A percentile compares a stretch with the other conserved stretches of the same genome.
Evolutionary conservation across 1,140 invertebrate species (phyloP).

Genomic region (Druon quercuslanigerum): DNA sequence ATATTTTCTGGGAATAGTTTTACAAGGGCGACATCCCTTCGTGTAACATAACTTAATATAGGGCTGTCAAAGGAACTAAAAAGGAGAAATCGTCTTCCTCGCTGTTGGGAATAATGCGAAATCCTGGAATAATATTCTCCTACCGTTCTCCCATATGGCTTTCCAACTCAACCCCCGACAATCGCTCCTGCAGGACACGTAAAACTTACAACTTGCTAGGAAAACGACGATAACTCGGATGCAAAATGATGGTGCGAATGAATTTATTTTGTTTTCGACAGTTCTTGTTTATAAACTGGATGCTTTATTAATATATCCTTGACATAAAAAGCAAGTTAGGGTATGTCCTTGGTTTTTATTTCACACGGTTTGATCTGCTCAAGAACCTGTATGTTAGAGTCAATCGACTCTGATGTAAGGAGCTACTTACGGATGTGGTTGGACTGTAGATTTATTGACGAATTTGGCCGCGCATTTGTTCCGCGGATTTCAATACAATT

Average conservation of each 20-base stretch:
- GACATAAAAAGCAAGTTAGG: neutral
- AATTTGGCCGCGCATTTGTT: slow-evolving; percentile 69
- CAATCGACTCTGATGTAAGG: slow-evolving; percentile 20
- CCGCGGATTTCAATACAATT: slow-evolving; percentile 69
- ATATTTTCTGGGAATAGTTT: slow-evolving; percentile 74
- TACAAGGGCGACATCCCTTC: slow-evolving; percentile 74
- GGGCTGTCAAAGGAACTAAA: slow-evolving; percentile 36
- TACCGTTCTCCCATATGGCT: slow-evolving; percentile 43
- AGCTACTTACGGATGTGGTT: slow-evolving; percentile 46
- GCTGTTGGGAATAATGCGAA: slow-evolving; percentile 57
- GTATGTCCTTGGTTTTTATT: neutral
- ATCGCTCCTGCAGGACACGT: slow-evolving; percentile 68
- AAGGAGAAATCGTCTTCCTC: neutral
- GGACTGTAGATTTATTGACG: slow-evolving; percentile 69
- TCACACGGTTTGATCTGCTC: neutral
- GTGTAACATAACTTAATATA: slow-evolving; percentile 69
- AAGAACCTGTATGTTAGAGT: slow-evolving; percentile 3
- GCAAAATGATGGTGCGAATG: too few species aligned
- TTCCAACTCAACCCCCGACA: slow-evolving; percentile 51
- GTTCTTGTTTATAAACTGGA: too few species aligned
- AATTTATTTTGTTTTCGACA: too few species aligned
- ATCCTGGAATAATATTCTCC: slow-evolving; percentile 60
- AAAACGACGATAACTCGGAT: slow-evolving; percentile 47
- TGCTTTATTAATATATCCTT: neutral
- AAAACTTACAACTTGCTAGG: slow-evolving; percentile 59